These are phyloP conservation scores for Anguilla megastoma DNA, from an alignment of 2,797 vertebrate species.

Conservation along the genomic window DNA sequence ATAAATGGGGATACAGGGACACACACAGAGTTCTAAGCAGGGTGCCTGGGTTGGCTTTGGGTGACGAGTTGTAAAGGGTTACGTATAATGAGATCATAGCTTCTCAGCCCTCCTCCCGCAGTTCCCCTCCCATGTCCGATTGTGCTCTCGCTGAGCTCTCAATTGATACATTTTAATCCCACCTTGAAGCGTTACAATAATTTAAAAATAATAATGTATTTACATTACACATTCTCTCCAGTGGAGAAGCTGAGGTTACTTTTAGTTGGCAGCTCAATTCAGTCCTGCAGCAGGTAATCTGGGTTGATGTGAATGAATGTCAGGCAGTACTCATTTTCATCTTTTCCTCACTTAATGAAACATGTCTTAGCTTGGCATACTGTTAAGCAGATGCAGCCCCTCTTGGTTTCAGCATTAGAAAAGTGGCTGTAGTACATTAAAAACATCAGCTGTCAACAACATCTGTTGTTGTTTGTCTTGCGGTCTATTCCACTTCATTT, in stretches of 20 bases:
- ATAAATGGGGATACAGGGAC: conserved; percentile 53
- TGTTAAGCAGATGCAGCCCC: neutral
- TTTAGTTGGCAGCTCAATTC: neutral
- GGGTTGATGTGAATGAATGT: neutral
- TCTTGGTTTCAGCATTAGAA: neutral
- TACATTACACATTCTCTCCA: neutral
- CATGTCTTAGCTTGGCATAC: neutral
- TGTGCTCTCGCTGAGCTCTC: conserved; percentile 17
- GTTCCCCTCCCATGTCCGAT: neutral
- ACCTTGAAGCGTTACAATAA: neutral
- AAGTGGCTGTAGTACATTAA: neutral
- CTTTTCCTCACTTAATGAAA: neutral
- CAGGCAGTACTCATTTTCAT: neutral
- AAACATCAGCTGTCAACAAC: neutral
- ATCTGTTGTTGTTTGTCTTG: neutral
- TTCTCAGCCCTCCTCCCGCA: conserved; percentile 11
- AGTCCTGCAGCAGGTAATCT: neutral
- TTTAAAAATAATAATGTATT: neutral
- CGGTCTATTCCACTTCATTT: neutral
- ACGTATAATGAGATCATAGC: conserved; percentile 36
- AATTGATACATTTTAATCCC: conserved; percentile 3
- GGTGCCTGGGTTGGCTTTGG: conserved; percentile 40
- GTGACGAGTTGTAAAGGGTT: conserved; percentile 33
- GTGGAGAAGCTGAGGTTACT: neutral
- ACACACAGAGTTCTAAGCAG: conserved; percentile 59